Evolutionary conservation across 2,113 vertebrate genomes (phyloP).

Genomic region (Leiothrix lutea): DNA sequence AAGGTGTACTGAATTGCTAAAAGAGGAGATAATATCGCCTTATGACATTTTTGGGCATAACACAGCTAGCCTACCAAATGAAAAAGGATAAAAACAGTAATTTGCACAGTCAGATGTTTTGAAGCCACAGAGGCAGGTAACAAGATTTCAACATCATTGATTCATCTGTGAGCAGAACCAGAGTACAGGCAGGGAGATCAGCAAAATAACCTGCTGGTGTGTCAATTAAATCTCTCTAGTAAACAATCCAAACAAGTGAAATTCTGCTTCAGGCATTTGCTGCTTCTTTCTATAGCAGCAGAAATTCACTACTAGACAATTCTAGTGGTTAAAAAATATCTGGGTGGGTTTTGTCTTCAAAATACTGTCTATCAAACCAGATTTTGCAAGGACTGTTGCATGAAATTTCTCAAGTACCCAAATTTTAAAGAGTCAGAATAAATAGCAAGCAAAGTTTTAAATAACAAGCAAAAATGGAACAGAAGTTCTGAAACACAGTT

Average conservation of each 20-base stretch:
- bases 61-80: not conserved
- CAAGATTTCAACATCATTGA: constrained; percentile 23
- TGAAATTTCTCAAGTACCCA: not conserved
- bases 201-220: constrained; percentile 18
- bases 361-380: not conserved
- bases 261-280: not conserved
- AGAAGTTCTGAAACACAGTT: not conserved
- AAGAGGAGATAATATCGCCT: constrained; percentile 15
- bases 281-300: not conserved
- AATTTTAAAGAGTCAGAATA: not conserved
- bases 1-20: not conserved
- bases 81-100: constrained; percentile 32
- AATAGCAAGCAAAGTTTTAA: not conserved
- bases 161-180: not conserved
- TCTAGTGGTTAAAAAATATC: not conserved
- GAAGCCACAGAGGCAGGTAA: constrained; percentile 37
- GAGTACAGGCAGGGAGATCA: not conserved
- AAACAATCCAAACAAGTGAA: not conserved
- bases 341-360: not conserved
- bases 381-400: not conserved
- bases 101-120: constrained; percentile 48
- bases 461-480: not conserved
- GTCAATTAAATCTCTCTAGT: constrained; percentile 3
- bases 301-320: not conserved
- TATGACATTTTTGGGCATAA: not conserved